Percentiles rank a stretch among this genome's conserved stretches.
Conservation (phyloP, 2,888 invertebrate species). For the Bhutanitis thaidina region DNA sequence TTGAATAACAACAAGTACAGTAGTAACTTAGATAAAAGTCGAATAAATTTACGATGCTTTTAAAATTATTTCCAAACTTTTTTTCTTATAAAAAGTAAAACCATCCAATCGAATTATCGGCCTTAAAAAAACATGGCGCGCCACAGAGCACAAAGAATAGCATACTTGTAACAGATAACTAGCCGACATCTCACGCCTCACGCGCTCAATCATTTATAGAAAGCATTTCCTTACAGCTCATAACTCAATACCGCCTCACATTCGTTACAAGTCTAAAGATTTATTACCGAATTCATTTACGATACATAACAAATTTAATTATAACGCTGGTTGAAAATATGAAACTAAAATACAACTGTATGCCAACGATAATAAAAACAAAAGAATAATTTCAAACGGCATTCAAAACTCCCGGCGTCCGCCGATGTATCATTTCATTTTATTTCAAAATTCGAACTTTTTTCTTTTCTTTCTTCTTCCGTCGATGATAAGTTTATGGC, state of each 20-base stretch:
- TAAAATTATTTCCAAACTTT: too few relatives aligned
- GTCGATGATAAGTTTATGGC: constrained; percentile 23
- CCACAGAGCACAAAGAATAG: constrained; percentile 9
- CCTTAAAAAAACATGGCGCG: neutral
- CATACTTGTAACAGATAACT: neutral
- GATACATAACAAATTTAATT: constrained; percentile 16
- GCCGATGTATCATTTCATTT: constrained; percentile 32
- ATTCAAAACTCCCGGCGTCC: constrained; percentile 7
- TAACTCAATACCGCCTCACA: constrained; percentile 12
- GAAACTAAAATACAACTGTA: constrained; percentile 3
- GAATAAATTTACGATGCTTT: too few relatives aligned
- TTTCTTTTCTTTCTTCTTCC: constrained; percentile 20
- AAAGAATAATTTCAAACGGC: constrained; percentile 1
- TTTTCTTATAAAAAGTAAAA: too few relatives aligned
- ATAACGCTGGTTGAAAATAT: neutral
- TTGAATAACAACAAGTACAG: too few relatives aligned
- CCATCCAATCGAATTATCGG: too few relatives aligned
- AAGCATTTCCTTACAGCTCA: constrained; percentile 9
- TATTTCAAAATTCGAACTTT: constrained; percentile 27
- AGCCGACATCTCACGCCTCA: constrained; percentile 10
- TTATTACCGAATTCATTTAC: constrained; percentile 30
- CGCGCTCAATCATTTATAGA: constrained; percentile 17
- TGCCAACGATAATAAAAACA: constrained; percentile 9
- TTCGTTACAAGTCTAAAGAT: constrained; percentile 28
- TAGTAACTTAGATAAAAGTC: too few relatives aligned